Evolutionary conservation across 2,113 vertebrate species (phyloP).

Genomic region (Sinosuthora webbiana): DNA sequence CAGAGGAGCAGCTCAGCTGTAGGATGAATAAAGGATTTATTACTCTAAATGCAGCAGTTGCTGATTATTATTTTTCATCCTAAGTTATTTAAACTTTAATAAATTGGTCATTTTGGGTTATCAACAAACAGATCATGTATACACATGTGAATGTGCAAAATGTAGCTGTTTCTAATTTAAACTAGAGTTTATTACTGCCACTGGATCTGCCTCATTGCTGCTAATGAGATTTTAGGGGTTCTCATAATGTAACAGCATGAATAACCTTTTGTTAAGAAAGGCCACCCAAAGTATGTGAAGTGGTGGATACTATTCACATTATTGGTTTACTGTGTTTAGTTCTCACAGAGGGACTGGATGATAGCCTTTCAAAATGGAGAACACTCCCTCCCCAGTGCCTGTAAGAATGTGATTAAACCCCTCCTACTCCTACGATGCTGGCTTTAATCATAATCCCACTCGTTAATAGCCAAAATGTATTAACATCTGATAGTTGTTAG

Average conservation of each 20-base stretch:
- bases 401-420: background rate
- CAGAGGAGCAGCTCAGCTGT: background rate
- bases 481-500: constrained; percentile 22
- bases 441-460: background rate
- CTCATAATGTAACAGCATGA: background rate
- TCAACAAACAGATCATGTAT: background rate
- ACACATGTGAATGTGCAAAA: background rate
- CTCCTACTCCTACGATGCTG: background rate
- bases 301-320: background rate
- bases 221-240: constrained; percentile 44
- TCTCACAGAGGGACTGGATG: constrained; percentile 15
- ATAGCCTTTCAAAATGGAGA: background rate
- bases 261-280: constrained; percentile 41
- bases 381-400: background rate
- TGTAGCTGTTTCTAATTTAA: constrained; percentile 56
- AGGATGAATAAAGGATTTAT: constrained; percentile 16
- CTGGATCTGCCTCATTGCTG: constrained; percentile 47
- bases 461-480: background rate
- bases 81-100: background rate
- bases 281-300: constrained; percentile 28
- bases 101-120: constrained; percentile 21
- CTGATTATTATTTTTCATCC: background rate
- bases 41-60: background rate
- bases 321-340: background rate
- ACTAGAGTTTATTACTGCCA: constrained; percentile 21